Conservation (phyloP, 2,888 invertebrate genomes). For the Leptinotarsa haldemani region DNA sequence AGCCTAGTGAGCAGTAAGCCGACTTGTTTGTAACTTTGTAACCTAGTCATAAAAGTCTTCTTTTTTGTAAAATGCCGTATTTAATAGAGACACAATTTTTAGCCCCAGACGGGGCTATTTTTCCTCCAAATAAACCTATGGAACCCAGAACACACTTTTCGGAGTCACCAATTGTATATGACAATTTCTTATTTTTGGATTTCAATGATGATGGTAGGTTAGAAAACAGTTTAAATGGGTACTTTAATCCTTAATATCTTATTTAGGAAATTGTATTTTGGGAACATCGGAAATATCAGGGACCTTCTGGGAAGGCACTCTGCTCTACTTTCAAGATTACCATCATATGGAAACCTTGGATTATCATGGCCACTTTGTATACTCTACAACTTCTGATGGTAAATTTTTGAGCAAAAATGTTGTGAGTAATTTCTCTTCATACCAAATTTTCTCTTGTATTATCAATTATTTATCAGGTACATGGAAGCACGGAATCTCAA, state of each 20-base stretch:
- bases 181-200: conserved; percentile 58
- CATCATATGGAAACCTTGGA: conserved; percentile 62
- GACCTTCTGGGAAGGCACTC: conserved; percentile 73
- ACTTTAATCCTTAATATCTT: not conserved
- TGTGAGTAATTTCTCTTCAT: conserved; percentile 50
- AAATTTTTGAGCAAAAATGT: conserved; percentile 61
- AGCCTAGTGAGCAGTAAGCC: no score
- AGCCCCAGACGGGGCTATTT: conserved; percentile 43
- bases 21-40: no score
- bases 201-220: conserved; percentile 56
- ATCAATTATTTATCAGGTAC: no score
- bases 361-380: conserved; percentile 63
- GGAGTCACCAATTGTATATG: conserved; percentile 55
- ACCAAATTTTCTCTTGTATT: not conserved
- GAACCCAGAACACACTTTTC: conserved; percentile 55
- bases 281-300: conserved; percentile 72
- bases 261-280: conserved; percentile 68
- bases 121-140: conserved; percentile 60
- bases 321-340: conserved; percentile 68
- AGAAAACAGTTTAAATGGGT: not conserved
- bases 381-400: conserved; percentile 65
- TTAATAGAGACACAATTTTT: conserved; percentile 11
- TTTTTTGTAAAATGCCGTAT: not conserved
- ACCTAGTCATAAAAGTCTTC: no score
- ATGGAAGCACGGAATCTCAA: no score